Evolutionary conservation across 2,888 invertebrate genomes (phyloP).

Genomic region (Drosophila mayaguana): DNA sequence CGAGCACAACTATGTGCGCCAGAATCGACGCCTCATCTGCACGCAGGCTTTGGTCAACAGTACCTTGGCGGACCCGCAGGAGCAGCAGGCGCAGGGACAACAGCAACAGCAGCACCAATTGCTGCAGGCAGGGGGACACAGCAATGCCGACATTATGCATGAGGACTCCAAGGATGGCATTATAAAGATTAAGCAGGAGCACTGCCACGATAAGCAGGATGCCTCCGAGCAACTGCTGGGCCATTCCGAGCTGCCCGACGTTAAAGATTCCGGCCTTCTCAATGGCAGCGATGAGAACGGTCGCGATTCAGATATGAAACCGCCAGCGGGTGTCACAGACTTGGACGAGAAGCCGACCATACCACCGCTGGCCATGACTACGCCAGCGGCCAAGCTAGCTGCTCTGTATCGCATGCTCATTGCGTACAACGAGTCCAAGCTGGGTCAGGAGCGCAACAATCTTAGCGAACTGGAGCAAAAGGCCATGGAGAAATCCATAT

Average conservation of each 20-base stretch:
- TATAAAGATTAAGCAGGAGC: constrained; percentile 83
- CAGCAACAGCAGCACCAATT: constrained; percentile 42
- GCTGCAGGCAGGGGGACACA: constrained; percentile 33
- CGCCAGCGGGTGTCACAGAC: constrained; percentile 46
- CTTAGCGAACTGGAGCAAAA: constrained; percentile 82
- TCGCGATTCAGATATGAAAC: constrained; percentile 59
- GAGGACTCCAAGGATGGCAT: constrained; percentile 82
- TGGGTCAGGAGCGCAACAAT: constrained; percentile 81
- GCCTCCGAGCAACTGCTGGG: constrained; percentile 49
- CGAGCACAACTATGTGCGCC: constrained; percentile 83
- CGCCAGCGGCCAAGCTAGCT: constrained; percentile 81
- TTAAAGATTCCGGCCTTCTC: constrained; percentile 65
- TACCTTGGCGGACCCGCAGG: constrained; percentile 28
- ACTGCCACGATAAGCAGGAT: constrained; percentile 63
- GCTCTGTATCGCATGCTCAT: constrained; percentile 84
- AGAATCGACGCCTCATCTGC: constrained; percentile 83
- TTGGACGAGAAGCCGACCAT: constrained; percentile 66
- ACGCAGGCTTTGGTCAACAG: constrained; percentile 57
- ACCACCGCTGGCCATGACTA: constrained; percentile 68
- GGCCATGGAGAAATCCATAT: constrained; percentile 83
- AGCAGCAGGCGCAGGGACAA: constrained; percentile 15
- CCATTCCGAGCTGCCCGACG: constrained; percentile 74
- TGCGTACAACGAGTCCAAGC: constrained; percentile 83
- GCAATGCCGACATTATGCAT: constrained; percentile 27
- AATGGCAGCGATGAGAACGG: constrained; percentile 55